A percentile compares a stretch with the other conserved stretches of the same genome.
Conservation (phyloP, 2,113 vertebrate species). For the Odobenus rosmarus region DNA sequence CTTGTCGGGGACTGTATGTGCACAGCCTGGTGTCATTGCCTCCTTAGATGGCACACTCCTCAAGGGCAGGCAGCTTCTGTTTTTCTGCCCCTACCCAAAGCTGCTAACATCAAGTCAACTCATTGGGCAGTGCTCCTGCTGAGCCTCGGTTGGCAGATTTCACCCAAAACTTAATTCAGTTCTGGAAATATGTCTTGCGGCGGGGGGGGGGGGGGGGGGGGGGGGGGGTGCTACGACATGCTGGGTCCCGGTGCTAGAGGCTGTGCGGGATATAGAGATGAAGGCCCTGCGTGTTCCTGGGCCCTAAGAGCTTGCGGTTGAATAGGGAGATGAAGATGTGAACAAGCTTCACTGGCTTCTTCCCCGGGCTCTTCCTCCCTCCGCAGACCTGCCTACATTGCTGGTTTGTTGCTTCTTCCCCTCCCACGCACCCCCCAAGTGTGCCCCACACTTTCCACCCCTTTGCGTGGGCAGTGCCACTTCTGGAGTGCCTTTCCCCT, state of each 20-base stretch:
- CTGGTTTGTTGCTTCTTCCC: background rate
- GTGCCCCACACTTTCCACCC: no score
- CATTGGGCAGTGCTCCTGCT: background rate
- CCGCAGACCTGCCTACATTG: background rate
- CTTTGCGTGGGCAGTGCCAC: background rate
- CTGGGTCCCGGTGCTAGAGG: background rate
- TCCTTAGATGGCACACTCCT: background rate
- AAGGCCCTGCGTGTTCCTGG: background rate
- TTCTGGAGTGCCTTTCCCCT: background rate
- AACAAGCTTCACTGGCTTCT: background rate
- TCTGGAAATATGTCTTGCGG: background rate
- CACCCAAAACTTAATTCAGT: background rate
- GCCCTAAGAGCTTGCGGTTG: background rate
- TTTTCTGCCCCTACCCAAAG: background rate
- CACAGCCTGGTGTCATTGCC: background rate
- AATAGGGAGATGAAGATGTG: background rate
- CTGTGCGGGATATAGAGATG: rapidly evolving
- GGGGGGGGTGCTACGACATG: background rate
- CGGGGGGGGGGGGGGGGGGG: no score
- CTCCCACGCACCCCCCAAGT: rapidly evolving
- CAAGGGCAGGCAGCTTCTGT: background rate
- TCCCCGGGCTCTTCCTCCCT: no score
- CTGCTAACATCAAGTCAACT: background rate
- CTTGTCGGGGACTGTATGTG: background rate
- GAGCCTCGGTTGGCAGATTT: background rate